Conservation (phyloP, 2,113 vertebrate genomes). For the Rhinopithecus roxellana region DNA sequence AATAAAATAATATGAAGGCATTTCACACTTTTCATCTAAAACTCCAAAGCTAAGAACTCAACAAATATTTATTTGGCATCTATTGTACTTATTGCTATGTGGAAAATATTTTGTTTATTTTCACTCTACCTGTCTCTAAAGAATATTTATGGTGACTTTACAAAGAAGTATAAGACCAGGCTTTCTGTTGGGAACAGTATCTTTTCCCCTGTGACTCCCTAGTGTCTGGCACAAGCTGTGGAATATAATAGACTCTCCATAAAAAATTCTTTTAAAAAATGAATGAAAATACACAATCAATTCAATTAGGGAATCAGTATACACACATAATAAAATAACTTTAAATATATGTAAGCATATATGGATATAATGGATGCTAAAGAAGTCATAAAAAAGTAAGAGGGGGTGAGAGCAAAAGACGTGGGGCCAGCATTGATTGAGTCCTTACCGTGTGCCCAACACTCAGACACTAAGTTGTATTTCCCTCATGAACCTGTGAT, state of each 20-base stretch:
- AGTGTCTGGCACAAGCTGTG: accelerated
- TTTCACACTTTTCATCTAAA: conserved; percentile 3
- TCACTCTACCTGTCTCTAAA: not conserved
- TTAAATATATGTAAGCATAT: no score
- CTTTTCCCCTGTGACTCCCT: not conserved
- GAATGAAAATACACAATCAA: not conserved
- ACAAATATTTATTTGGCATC: not conserved
- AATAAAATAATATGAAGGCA: not conserved
- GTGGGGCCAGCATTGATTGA: accelerated
- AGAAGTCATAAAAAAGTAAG: no score
- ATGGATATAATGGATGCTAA: not conserved
- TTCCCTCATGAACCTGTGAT: not conserved
- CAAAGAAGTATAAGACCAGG: not conserved
- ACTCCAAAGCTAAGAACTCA: not conserved
- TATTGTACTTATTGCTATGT: not conserved
- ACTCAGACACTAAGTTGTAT: not conserved
- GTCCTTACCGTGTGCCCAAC: accelerated
- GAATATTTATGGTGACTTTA: not conserved
- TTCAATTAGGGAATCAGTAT: not conserved
- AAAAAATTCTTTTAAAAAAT: not conserved
- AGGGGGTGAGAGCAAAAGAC: accelerated
- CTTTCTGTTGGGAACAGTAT: not conserved
- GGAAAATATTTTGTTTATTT: not conserved
- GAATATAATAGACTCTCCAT: not conserved
- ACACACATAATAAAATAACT: not conserved